Percentiles rank a stretch among this genome's conserved stretches.
Conservation (phyloP, 2,888 invertebrate species). For the Tetranychus truncatus region DNA sequence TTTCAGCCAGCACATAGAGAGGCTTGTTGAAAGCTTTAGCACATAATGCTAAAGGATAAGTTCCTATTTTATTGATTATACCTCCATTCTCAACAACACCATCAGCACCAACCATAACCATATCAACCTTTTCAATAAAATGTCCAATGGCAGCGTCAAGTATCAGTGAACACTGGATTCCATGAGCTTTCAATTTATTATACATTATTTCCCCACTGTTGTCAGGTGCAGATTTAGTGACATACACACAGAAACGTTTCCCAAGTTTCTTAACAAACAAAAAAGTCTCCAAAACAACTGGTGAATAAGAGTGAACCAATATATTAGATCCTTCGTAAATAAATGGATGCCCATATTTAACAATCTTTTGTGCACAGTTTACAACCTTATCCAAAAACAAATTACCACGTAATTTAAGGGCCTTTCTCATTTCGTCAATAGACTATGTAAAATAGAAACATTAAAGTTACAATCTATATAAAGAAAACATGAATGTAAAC, state of each 20-base stretch:
- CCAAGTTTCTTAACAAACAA: conserved; percentile 56
- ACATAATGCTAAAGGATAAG: conserved; percentile 62
- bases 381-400: conserved; percentile 24
- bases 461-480: background rate
- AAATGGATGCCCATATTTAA: conserved; percentile 60
- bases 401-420: conserved; percentile 25
- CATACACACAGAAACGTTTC: conserved; percentile 71
- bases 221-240: conserved; percentile 48
- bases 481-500: background rate
- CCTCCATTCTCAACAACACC: conserved; percentile 96
- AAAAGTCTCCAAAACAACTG: conserved; percentile 73
- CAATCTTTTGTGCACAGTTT: conserved; percentile 55
- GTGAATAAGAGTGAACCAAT: conserved; percentile 71
- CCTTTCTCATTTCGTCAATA: conserved; percentile 58
- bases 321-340: conserved; percentile 68
- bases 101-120: conserved; percentile 91
- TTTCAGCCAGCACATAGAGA: conserved; percentile 85
- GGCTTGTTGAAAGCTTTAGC: conserved; percentile 79
- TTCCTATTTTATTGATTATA: conserved; percentile 86
- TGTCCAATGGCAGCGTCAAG: conserved; percentile 47
- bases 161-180: conserved; percentile 22
- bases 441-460: conserved; percentile 35
- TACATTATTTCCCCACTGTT: conserved; percentile 47
- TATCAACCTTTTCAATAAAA: conserved; percentile 77
- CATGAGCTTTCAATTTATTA: conserved; percentile 37